These are phyloP conservation scores for Venustaconcha ellipsiformis DNA, from an alignment of 1,140 invertebrate species.

Conservation along the genomic window DNA sequence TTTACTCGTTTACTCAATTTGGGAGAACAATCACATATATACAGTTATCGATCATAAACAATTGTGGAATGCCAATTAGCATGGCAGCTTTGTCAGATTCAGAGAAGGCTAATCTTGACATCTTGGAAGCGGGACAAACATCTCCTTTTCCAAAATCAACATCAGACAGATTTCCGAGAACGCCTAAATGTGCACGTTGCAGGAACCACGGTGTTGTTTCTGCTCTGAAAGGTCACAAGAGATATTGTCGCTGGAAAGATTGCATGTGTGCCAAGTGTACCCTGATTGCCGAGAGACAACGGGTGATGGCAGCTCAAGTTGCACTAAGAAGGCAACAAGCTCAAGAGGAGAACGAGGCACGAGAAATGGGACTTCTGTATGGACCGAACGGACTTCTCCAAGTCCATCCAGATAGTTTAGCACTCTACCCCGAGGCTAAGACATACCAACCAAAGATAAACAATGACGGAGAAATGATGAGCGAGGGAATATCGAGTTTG, in stretches of 20 bases:
- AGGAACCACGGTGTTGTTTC: constrained; percentile 96
- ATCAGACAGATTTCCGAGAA: constrained; percentile 89
- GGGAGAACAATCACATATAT: too few relatives aligned
- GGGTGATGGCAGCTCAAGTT: constrained; percentile 97
- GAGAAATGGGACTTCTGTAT: constrained; percentile 91
- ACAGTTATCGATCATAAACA: too few relatives aligned
- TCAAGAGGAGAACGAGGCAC: constrained; percentile 96
- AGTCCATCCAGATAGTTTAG: constrained; percentile 55
- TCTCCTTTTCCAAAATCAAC: constrained; percentile 75
- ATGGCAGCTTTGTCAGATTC: too few relatives aligned
- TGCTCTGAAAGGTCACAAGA: constrained; percentile 94
- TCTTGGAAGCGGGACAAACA: too few relatives aligned
- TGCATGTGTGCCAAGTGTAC: constrained; percentile 90
- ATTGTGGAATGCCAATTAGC: too few relatives aligned
- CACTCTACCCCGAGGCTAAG: constrained; percentile 42
- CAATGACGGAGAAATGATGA: too few relatives aligned
- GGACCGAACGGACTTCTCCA: constrained; percentile 71
- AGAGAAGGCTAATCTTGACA: too few relatives aligned
- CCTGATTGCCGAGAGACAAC: constrained; percentile 93
- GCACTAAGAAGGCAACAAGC: constrained; percentile 70
- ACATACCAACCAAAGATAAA: too few relatives aligned
- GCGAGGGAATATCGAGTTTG: too few relatives aligned
- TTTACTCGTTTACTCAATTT: too few relatives aligned
- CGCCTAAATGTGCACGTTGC: constrained; percentile 96
- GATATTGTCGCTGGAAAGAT: constrained; percentile 82